Evolutionary conservation across 2,888 invertebrate genomes (phyloP).

Genomic region (Eilema griseolum): DNA sequence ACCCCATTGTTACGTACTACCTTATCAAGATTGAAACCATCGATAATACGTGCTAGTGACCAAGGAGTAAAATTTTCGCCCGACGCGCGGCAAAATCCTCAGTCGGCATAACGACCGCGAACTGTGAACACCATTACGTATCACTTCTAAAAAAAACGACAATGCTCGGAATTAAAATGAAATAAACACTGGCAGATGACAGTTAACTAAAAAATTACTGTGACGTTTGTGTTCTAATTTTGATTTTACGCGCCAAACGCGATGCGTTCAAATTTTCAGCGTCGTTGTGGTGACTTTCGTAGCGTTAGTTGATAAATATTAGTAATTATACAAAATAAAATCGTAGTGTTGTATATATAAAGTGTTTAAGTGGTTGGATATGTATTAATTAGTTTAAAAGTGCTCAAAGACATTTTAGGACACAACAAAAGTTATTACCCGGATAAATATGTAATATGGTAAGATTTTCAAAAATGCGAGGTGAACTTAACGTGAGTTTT

Average conservation of each 20-base stretch:
- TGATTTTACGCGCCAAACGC: conserved; percentile 67
- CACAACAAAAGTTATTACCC: neutral
- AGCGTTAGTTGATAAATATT: conserved; percentile 48
- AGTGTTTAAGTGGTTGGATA: conserved; percentile 40
- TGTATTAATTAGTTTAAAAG: conserved; percentile 32
- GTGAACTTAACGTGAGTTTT: conserved; percentile 38
- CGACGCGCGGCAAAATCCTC: conserved; percentile 68
- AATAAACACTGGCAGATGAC: conserved; percentile 58
- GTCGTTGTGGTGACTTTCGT: conserved; percentile 37
- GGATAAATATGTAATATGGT: conserved; percentile 47
- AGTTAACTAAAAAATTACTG: conserved; percentile 61
- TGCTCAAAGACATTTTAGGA: conserved; percentile 40
- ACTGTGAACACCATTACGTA: conserved; percentile 65
- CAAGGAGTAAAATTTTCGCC: conserved; percentile 67
- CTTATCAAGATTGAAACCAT: conserved; percentile 83
- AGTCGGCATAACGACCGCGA: conserved; percentile 77
- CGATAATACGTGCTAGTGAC: conserved; percentile 79
- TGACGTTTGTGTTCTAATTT: conserved; percentile 69
- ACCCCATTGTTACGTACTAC: conserved; percentile 71
- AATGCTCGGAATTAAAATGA: conserved; percentile 59
- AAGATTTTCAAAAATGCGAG: conserved; percentile 54
- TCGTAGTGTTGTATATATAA: conserved; percentile 31
- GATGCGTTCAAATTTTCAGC: conserved; percentile 53
- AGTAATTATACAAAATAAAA: conserved; percentile 44
- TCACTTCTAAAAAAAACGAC: conserved; percentile 48